These are phyloP conservation scores for Dreissena polymorpha DNA, from an alignment of 1,140 invertebrate species.

Conservation along the genomic window DNA sequence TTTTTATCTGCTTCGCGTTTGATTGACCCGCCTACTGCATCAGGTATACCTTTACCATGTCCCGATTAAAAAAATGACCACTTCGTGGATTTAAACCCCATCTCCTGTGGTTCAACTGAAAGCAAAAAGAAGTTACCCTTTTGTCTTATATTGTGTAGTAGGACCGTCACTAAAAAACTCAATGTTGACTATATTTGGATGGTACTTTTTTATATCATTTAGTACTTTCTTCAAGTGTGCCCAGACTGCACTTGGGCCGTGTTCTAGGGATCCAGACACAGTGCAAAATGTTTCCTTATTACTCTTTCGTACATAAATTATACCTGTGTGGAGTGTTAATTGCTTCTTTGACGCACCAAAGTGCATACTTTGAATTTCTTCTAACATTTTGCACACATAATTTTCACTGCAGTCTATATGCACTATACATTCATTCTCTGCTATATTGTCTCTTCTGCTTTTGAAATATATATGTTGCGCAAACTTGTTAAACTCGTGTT, in stretches of 20 bases:
- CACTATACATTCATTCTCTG: conserved; percentile 50
- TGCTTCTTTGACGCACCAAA: conserved; percentile 58
- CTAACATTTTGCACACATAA: conserved; percentile 39
- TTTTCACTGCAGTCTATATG: conserved; percentile 61
- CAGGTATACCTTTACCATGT: conserved; percentile 79
- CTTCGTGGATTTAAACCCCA: conserved; percentile 53
- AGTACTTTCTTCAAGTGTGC: conserved; percentile 52
- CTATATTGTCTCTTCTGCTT: no score
- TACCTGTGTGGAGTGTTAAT: no score
- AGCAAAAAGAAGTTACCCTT: conserved; percentile 58
- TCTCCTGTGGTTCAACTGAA: conserved; percentile 29
- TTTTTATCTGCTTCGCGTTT: not conserved
- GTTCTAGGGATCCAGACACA: conserved; percentile 43
- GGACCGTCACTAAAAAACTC: conserved; percentile 60
- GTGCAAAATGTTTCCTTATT: conserved; percentile 34
- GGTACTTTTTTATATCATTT: conserved; percentile 36
- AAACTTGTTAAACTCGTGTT: not conserved
- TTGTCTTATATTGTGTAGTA: conserved; percentile 59
- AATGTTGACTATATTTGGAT: no score
- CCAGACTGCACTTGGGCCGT: conserved; percentile 59
- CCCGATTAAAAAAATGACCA: conserved; percentile 79
- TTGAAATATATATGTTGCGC: not conserved
- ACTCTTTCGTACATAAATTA: not conserved
- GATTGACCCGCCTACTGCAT: conserved; percentile 17
- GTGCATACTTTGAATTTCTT: conserved; percentile 58